Evolutionary conservation across 1,140 invertebrate genomes (phyloP).

Genomic region (Diplogasteroides magnus): DNA sequence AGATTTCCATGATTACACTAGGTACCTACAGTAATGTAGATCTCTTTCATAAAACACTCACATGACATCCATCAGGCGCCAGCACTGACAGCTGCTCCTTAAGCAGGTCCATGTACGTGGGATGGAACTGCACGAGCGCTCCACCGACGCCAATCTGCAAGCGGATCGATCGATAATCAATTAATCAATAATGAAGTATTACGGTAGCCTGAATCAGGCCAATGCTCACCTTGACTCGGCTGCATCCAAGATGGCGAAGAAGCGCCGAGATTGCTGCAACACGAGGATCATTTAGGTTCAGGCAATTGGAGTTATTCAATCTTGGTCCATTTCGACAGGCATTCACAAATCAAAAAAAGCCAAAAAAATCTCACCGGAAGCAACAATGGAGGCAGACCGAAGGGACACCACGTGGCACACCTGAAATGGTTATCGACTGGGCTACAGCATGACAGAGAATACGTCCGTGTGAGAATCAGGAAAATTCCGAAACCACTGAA

Average conservation of each 20-base stretch:
- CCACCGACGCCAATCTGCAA: constrained; percentile 54
- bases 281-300: neutral
- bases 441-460: too few relatives aligned
- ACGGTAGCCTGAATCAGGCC: too few relatives aligned
- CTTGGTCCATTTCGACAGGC: constrained; percentile 10
- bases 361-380: constrained; percentile 38
- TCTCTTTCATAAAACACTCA: too few relatives aligned
- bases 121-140: constrained; percentile 54
- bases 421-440: neutral
- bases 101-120: constrained; percentile 49
- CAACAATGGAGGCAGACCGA: constrained; percentile 51
- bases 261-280: constrained; percentile 50
- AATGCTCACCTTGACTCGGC: too few relatives aligned
- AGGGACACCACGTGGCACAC: constrained; percentile 49
- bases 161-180: too few relatives aligned
- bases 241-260: constrained; percentile 42
- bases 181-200: too few relatives aligned
- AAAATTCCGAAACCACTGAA: too few relatives aligned
- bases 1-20: too few relatives aligned
- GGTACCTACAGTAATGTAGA: too few relatives aligned
- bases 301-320: too few relatives aligned
- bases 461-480: too few relatives aligned
- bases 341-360: neutral
- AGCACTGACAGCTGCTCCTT: constrained; percentile 43
- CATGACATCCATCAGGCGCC: constrained; percentile 36